Evolutionary conservation across 2,113 vertebrate species (phyloP).

Genomic region (Cacatua alba): DNA sequence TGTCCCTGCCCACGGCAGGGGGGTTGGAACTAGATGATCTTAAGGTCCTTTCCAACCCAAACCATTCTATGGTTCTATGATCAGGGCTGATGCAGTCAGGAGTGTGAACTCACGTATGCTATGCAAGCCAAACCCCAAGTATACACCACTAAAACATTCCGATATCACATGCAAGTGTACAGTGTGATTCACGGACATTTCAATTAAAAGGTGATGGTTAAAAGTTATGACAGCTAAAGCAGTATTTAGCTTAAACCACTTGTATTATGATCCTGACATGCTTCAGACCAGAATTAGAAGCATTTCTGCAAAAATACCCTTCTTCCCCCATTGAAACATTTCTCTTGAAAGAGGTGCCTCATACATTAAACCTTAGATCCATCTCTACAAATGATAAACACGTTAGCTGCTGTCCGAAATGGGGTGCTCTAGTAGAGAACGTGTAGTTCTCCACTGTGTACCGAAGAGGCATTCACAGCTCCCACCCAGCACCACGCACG

Average conservation of each 20-base stretch:
- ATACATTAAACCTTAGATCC: not conserved
- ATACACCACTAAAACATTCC: not conserved
- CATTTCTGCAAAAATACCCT: not conserved
- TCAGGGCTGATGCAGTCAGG: not conserved
- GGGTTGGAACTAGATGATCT: not conserved
- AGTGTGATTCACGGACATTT: not conserved
- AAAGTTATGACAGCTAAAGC: not conserved
- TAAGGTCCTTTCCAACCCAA: not conserved
- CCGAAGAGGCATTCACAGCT: not conserved
- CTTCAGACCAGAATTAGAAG: not conserved
- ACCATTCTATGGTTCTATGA: not conserved
- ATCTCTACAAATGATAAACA: not conserved
- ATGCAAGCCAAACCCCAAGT: not conserved
- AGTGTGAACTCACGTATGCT: not conserved
- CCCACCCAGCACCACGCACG: not conserved
- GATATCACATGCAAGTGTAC: not conserved
- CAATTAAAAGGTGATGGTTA: not conserved
- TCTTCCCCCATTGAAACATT: not conserved
- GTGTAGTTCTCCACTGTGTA: rapidly evolving
- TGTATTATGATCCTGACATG: not conserved
- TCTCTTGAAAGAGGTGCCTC: not conserved
- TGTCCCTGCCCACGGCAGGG: not conserved
- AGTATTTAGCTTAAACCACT: not conserved
- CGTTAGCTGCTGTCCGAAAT: not conserved
- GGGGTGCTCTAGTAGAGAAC: not conserved